Base-by-base conservation (phyloP, 2,888 invertebrate species). In the Trachelus troglodyta region DNA sequence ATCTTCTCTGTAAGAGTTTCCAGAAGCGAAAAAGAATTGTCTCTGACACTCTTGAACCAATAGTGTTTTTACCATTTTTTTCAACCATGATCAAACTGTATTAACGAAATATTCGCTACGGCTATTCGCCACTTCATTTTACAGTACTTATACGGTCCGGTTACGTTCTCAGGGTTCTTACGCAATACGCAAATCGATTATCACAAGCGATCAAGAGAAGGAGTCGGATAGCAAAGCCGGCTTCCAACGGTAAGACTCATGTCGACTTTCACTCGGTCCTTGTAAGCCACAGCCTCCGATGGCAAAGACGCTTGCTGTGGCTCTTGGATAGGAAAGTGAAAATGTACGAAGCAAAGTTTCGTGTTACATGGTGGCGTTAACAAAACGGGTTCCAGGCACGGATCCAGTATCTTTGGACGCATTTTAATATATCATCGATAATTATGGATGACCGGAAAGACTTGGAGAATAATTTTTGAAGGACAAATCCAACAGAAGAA, bases 151-250 rank as follows among this genome's bases (percentile, higher is more conserved):
- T 33, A 31, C 71, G 31, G 11, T 31, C 31, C 31, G 71, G 3
- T 71, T 71, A 71, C 71, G 71, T 34, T 3, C 12, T 56, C 56
- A 56, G 6, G 31, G 12, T 71, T 12, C 12, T 74, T 74, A 56
- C 75, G 69, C 76, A 78, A 78, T 31, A 34, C 35, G 56, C 40
- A 73, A 73, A 75, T 76, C 76, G 76, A 76, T 78, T 76, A 33
- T 69, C 56, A 34, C 4, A 73, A 40, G 12, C 71, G 71, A 33
- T 23, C 71, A 23, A 71, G 69, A 69, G 31, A 69, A 69, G 71
- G 12, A 71, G 35, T 31, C 40, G 12, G 31, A 73, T 73, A 73
- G 35, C 30, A 33, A 56, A 35, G 71, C 71, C 34, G 71, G 71
- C 71, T 71, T 34, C 34, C 34, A 33, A 71, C 71, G 71, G 71